A percentile compares a stretch with the other conserved stretches of the same genome.
Conservation (phyloP, 2,888 invertebrate species). For the Callinectes sapidus region DNA sequence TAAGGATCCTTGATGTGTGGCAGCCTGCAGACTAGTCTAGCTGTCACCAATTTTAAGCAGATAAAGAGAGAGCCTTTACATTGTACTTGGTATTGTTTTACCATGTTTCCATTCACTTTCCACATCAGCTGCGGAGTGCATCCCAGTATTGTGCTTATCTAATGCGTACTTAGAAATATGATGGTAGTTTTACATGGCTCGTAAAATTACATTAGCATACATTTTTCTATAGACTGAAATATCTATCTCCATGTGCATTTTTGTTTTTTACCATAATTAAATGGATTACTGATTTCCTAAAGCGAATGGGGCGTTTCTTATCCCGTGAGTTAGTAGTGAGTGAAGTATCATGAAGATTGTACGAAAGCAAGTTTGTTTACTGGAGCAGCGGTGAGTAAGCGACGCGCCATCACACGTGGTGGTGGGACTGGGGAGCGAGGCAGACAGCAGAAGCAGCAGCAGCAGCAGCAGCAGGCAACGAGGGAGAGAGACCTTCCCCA, state of each 20-base stretch:
- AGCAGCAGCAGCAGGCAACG: too few relatives aligned
- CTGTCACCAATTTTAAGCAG: too few relatives aligned
- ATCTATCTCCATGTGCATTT: background rate
- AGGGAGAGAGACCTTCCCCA: background rate
- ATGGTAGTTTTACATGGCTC: background rate
- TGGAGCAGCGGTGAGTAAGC: background rate
- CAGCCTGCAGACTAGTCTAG: too few relatives aligned
- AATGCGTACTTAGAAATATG: too few relatives aligned
- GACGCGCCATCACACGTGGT: background rate
- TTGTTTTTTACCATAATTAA: background rate
- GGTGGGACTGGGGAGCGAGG: too few relatives aligned
- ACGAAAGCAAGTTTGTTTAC: slow-evolving; percentile 2
- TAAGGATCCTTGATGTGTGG: too few relatives aligned
- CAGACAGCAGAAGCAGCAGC: background rate
- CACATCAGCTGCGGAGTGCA: too few relatives aligned
- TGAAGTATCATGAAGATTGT: background rate
- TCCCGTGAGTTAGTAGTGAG: background rate
- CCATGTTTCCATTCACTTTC: too few relatives aligned
- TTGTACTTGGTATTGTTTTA: too few relatives aligned
- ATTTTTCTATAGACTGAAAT: background rate
- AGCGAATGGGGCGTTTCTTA: background rate
- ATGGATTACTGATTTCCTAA: background rate
- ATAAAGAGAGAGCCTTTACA: too few relatives aligned
- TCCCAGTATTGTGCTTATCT: too few relatives aligned
- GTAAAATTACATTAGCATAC: background rate